Conservation (phyloP, 2,113 vertebrate genomes). For the Psammodynastes pulverulentus region DNA sequence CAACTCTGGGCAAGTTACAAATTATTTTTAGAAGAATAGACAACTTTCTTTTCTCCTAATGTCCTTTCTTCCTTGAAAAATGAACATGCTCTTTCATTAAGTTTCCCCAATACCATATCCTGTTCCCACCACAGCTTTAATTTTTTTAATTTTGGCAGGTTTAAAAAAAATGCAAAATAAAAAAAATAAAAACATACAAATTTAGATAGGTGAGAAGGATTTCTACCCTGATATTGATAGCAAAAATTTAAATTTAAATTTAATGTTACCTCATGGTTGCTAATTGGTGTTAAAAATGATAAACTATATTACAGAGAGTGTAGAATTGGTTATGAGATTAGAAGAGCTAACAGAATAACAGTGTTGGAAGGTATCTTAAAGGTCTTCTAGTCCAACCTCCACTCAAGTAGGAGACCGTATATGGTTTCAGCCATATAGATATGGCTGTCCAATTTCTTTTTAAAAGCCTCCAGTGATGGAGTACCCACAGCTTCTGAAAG, state of each 20-base stretch:
- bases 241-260: not conserved
- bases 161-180: not conserved
- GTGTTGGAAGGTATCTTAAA: too few species aligned
- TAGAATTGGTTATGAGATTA: not conserved
- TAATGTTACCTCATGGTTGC: not conserved
- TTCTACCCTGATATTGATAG: not conserved
- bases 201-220: not conserved
- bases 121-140: not conserved
- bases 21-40: not conserved
- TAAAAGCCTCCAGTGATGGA: too few species aligned
- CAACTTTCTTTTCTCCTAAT: not conserved
- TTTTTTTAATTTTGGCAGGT: not conserved
- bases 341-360: not conserved
- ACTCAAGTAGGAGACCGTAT: too few species aligned
- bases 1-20: not conserved
- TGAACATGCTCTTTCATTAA: not conserved
- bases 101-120: not conserved
- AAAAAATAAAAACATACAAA: not conserved
- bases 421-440: too few species aligned
- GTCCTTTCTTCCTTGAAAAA: not conserved
- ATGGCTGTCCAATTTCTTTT: too few species aligned
- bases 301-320: not conserved
- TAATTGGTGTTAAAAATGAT: not conserved
- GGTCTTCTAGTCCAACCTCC: too few species aligned
- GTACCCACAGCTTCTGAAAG: too few species aligned